These are phyloP conservation scores for Sinocyclocheilus grahami DNA, from an alignment of 2,113 vertebrate species.

Conservation along the genomic window DNA sequence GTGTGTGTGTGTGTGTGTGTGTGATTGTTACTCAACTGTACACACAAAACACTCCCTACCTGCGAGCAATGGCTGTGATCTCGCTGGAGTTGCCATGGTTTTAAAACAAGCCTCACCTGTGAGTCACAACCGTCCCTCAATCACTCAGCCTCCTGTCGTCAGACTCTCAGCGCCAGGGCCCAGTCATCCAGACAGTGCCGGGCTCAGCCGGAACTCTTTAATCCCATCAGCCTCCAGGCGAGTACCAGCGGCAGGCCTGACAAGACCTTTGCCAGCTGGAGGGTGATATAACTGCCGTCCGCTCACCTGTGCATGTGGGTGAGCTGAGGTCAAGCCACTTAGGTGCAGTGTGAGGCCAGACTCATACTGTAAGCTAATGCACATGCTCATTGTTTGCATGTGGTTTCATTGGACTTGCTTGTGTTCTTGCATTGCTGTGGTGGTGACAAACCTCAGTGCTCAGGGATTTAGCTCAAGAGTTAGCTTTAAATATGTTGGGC, in stretches of 20 bases:
- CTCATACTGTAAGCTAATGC: constrained; percentile 36
- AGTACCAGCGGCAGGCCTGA: neutral
- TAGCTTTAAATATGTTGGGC: neutral
- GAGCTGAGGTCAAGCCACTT: constrained; percentile 69
- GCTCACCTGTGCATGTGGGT: constrained; percentile 31
- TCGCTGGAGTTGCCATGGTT: neutral
- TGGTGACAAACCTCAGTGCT: neutral
- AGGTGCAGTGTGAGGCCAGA: constrained; percentile 59
- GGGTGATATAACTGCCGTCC: neutral
- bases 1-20: constrained; percentile 56
- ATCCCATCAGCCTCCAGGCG: constrained; percentile 50
- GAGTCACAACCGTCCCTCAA: constrained; percentile 51
- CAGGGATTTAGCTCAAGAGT: neutral
- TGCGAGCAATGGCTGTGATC: constrained; percentile 36
- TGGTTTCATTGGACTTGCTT: neutral
- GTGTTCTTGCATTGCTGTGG: neutral
- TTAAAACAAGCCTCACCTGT: constrained; percentile 28
- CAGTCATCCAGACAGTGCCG: constrained; percentile 58
- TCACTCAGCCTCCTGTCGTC: constrained; percentile 48
- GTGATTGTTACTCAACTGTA: constrained; percentile 41
- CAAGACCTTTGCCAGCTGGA: constrained; percentile 61
- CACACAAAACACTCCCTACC: constrained; percentile 61
- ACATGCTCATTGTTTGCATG: neutral
- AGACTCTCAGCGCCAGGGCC: constrained; percentile 31
- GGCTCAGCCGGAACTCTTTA: constrained; percentile 61